A percentile compares a stretch with the other conserved stretches of the same genome.
Conservation (phyloP, 2,797 vertebrate species). For the Erethizon dorsatum region DNA sequence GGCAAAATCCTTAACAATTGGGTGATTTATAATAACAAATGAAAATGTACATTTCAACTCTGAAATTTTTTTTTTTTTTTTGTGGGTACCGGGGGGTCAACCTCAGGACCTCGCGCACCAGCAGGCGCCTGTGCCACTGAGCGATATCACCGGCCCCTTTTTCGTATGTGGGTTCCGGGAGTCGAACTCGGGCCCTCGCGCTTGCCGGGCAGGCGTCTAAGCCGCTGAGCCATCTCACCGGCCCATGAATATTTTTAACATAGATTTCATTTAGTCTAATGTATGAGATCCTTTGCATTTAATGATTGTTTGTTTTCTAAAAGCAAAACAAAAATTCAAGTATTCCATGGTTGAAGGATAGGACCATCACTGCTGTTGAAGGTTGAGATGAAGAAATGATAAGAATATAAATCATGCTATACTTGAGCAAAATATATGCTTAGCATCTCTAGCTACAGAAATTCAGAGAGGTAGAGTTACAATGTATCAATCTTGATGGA, state of each 20-base stretch:
- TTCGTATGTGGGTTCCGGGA: too few species aligned
- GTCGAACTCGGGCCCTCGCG: too few species aligned
- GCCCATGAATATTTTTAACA: constrained; percentile 48
- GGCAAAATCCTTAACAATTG: background rate
- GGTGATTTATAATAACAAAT: background rate
- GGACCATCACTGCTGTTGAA: background rate
- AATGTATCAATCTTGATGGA: constrained; percentile 27
- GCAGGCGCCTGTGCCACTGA: too few species aligned
- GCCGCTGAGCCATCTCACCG: too few species aligned
- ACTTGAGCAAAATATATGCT: background rate
- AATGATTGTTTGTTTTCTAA: background rate
- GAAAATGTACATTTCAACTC: constrained; percentile 2
- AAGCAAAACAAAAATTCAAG: background rate
- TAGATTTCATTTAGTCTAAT: constrained; percentile 38
- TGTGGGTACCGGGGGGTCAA: too few species aligned
- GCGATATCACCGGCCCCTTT: too few species aligned
- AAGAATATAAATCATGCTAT: background rate
- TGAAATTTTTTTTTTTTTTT: too few species aligned
- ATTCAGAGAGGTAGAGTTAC: background rate
- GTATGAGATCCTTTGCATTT: background rate
- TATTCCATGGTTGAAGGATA: background rate
- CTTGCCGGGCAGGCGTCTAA: too few species aligned
- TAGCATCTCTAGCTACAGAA: background rate
- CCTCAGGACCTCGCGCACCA: too few species aligned
- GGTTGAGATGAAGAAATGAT: background rate